These are phyloP conservation scores for Epistrophella euchroma DNA, from an alignment of 2,888 invertebrate species.

Conservation along the genomic window DNA sequence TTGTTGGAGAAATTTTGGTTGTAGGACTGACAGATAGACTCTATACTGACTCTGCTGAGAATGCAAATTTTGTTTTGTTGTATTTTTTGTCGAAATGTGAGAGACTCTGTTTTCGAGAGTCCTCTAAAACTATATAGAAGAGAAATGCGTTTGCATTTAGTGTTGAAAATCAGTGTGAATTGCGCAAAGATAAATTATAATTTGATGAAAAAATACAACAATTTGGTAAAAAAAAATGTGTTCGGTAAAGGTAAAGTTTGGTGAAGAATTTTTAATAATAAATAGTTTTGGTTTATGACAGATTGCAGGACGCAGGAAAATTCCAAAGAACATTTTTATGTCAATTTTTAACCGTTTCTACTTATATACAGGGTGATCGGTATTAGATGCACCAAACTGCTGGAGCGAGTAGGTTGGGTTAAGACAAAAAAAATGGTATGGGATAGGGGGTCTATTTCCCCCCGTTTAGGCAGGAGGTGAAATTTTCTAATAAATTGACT, in stretches of 20 bases:
- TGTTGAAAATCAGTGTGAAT: constrained; percentile 14
- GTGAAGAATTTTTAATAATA: constrained; percentile 6
- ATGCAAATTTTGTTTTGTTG: constrained; percentile 39
- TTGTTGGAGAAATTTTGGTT: constrained; percentile 58
- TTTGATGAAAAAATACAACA: background rate
- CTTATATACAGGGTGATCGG: too few species aligned
- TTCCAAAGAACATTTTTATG: too few species aligned
- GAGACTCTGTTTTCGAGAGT: constrained; percentile 38
- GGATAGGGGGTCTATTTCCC: too few species aligned
- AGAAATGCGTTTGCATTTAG: constrained; percentile 55
- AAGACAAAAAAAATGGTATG: too few species aligned
- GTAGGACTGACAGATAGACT: constrained; percentile 43
- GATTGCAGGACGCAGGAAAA: too few species aligned
- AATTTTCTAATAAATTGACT: too few species aligned
- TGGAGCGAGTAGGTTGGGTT: too few species aligned
- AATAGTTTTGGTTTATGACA: background rate
- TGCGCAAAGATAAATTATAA: constrained; percentile 46
- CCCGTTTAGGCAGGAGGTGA: too few species aligned
- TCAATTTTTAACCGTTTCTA: too few species aligned
- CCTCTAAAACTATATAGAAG: constrained; percentile 32
- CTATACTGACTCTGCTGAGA: constrained; percentile 4
- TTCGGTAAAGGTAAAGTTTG: background rate
- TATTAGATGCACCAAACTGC: too few species aligned
- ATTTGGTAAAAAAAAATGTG: constrained; percentile 15
- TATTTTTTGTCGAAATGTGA: constrained; percentile 9